Evolutionary conservation across 2,797 vertebrate species (phyloP), one percentile per base, ranked within the genome.

Genomic region (Spinus pinus): DNA sequence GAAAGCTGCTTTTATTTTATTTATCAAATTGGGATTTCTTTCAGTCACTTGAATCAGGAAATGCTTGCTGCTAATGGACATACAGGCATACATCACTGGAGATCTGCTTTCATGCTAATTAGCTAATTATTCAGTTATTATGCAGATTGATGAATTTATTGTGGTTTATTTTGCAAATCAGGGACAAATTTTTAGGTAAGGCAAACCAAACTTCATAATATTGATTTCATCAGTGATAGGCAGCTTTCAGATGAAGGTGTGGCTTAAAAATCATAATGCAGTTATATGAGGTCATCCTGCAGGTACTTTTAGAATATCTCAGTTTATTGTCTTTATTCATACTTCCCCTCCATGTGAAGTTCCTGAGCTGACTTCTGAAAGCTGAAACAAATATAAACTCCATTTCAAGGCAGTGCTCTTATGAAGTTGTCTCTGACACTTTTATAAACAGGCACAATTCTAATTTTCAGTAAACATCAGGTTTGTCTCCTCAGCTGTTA

Each of bases 401-500:
- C 1, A 0, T 54, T 57, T 71, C 33, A 42, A 75, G 47, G 17
- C 17, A 22, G 17, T 44, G 22, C 42, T 27, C 14, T 81, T 62
- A 51, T 20, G 35, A 80, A 80, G 53, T 46, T 78, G 31, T 50
- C 51, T 82, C 84, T 87, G 71, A 47, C 9, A 12, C 67, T 80
- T 88, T 7, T 58, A 50, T 58, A 69, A 91, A 83, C 62, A 73
- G 9, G 54, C 24, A 42, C 39, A 81, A 41, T 66, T 89, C 54
- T 62, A 5, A 73, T 83, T 93, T 82, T 53, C 57, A 66, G 33
- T 72, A 61, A 91, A 84, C 69, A 88, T 53, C 69, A 50, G 70
- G 49, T 87, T 74, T 88, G 75, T 92, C 69, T 66, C 66, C 89
- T 86, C 54, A 42, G 65, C 78, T 92, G 56, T 81, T 90, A 74